Percentiles rank a stretch among this genome's conserved stretches.
These are phyloP conservation scores for Chrysolina americana DNA, from an alignment of 2,888 invertebrate genomes.

Conservation along the genomic window DNA sequence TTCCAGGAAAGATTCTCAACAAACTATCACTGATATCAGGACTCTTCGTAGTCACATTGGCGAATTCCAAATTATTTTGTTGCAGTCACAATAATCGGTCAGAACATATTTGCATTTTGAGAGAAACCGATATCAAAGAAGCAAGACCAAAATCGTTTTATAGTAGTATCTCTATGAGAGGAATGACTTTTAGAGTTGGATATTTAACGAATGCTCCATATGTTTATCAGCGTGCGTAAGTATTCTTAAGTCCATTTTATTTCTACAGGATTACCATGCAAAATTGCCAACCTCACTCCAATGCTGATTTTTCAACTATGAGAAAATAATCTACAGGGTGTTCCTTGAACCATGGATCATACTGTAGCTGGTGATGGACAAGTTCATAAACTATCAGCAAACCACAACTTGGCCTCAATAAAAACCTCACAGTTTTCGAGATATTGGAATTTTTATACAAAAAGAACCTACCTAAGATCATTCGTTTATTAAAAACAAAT, in stretches of 20 bases:
- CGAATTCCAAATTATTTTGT: background rate
- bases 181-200: constrained; percentile 14
- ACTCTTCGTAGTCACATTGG: constrained; percentile 11
- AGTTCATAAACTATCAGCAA: too few relatives aligned
- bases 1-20: background rate
- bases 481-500: too few relatives aligned
- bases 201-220: constrained; percentile 19
- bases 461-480: too few relatives aligned
- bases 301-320: too few relatives aligned
- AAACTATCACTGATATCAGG: constrained; percentile 45
- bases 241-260: background rate
- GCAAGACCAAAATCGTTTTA: background rate
- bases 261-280: background rate
- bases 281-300: too few relatives aligned
- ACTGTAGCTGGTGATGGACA: too few relatives aligned
- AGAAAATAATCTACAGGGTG: too few relatives aligned
- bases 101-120: background rate
- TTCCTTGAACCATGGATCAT: too few relatives aligned
- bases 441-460: too few relatives aligned
- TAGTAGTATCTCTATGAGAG: background rate
- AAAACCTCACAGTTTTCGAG: too few relatives aligned
- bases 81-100: constrained; percentile 1
- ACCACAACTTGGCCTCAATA: too few relatives aligned
- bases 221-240: background rate
- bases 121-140: background rate